Evolutionary conservation across 2,888 invertebrate species (phyloP), one percentile per base, ranked within the genome.

Genomic region (Mythimna pallens): DNA sequence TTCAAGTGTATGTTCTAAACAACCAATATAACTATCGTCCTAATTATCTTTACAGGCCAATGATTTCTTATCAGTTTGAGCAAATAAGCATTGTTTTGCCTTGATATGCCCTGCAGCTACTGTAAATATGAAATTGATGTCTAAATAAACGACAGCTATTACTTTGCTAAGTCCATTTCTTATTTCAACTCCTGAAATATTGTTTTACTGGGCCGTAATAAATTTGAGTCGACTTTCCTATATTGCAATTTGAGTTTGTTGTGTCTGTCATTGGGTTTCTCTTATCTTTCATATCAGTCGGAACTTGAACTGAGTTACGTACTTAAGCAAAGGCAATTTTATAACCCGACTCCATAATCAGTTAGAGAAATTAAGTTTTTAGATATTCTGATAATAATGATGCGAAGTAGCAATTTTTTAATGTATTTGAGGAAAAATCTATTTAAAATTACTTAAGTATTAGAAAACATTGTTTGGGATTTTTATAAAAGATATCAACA

Each of bases 261-360:
- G 30, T 63, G 47, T 25, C 25, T 17, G 17, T 14, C 12, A 54
- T 54, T 65, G 54, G 25, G 30, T 59, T 58, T 69, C 12, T 61
- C 22, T 78, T 78, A 80, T 83, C 73, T 77, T 58, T 63, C 47
- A 65, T 78, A 80, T 79, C 76, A 63, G 50, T 68, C 12, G 73
- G 62, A 76, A 80, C 82, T 86, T 85, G 82, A 86, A 84, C 84
- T 66, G 66, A 65, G 61, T 58, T 20, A 54, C 69, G 83, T 72
- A 83, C 78, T 81, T 82, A 83, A 80, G 70, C 68, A 79, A 76
- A 84, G 75, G 77, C 73, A 72, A 78, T 73, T 70, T 65, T 76
- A 73, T 74, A 71, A 68, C 50, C 20, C 65, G 17, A 58, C 63
- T 59, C 20, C 6, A 6, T 70, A 71, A 79, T 80, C 74, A 70